These are phyloP conservation scores for Callorhinus ursinus DNA, from an alignment of 2,113 vertebrate species.

Conservation along the genomic window DNA sequence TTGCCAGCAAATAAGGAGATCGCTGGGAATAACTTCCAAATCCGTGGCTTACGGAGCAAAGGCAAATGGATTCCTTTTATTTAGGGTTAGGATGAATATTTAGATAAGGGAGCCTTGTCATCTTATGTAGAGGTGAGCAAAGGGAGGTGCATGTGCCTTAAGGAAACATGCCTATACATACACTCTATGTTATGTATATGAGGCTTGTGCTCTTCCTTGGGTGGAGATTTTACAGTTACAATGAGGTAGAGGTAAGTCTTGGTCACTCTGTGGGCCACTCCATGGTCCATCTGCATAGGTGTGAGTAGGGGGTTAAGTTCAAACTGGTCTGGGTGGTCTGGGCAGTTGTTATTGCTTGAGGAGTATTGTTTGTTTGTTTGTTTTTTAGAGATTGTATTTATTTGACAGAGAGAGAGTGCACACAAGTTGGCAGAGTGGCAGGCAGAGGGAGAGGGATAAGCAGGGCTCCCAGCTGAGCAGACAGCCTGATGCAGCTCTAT, in stretches of 20 bases:
- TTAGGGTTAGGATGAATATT: background rate
- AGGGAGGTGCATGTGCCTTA: background rate
- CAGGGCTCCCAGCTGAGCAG: too few species aligned
- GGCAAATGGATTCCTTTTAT: background rate
- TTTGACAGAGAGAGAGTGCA: too few species aligned
- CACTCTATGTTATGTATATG: background rate
- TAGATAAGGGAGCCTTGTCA: background rate
- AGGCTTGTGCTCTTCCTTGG: background rate
- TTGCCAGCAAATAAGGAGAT: background rate
- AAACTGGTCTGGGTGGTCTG: background rate
- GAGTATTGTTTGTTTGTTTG: background rate
- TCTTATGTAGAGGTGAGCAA: background rate
- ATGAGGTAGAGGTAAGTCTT: background rate
- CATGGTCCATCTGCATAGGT: background rate
- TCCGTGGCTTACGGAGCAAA: background rate
- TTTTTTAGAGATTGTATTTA: too few species aligned
- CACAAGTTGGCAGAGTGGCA: too few species aligned
- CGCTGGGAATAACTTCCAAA: background rate
- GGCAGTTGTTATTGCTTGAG: background rate
- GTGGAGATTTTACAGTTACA: background rate
- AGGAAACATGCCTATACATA: background rate
- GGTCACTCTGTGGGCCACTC: background rate
- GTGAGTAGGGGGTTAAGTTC: background rate
- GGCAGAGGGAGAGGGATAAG: too few species aligned
- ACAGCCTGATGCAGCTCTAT: too few species aligned